These are phyloP conservation scores for Gonatopus flavifemur DNA, from an alignment of 1,140 invertebrate genomes.

Conservation along the genomic window DNA sequence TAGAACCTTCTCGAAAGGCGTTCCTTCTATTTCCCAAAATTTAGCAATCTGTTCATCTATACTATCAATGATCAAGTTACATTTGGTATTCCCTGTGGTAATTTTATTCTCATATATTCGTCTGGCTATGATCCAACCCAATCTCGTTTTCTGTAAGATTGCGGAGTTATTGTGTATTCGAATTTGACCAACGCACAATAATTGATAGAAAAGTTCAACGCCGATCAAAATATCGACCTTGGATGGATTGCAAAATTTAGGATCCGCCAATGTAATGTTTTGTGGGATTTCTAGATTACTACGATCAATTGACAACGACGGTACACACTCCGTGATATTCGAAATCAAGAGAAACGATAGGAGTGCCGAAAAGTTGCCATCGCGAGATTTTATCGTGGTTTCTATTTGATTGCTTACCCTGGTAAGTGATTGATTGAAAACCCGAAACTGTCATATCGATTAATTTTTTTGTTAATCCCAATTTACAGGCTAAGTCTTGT, in stretches of 20 bases:
- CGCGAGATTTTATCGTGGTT: background rate
- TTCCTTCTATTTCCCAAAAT: conserved; percentile 9
- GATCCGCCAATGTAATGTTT: conserved; percentile 5
- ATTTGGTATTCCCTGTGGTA: background rate
- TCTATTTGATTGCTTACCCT: background rate
- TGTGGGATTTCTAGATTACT: background rate
- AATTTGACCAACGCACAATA: conserved; percentile 7
- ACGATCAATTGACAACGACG: background rate
- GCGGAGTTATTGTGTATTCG: background rate
- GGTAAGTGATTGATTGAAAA: background rate
- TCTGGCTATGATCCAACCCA: conserved; percentile 7
- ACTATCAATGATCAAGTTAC: background rate
- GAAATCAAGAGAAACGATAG: background rate
- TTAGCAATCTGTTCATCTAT: background rate
- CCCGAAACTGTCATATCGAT: background rate
- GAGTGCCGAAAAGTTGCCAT: background rate
- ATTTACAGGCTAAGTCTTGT: background rate
- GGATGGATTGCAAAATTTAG: background rate
- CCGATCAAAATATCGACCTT: background rate
- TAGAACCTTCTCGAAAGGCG: background rate
- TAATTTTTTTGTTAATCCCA: conserved; percentile 1
- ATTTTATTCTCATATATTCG: background rate
- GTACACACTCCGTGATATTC: background rate
- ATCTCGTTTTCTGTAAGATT: conserved; percentile 1
- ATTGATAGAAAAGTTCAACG: background rate